Percentiles rank a stretch among this genome's conserved stretches.
Conservation (phyloP, 2,797 vertebrate genomes). For the Acanthopagrus latus region DNA sequence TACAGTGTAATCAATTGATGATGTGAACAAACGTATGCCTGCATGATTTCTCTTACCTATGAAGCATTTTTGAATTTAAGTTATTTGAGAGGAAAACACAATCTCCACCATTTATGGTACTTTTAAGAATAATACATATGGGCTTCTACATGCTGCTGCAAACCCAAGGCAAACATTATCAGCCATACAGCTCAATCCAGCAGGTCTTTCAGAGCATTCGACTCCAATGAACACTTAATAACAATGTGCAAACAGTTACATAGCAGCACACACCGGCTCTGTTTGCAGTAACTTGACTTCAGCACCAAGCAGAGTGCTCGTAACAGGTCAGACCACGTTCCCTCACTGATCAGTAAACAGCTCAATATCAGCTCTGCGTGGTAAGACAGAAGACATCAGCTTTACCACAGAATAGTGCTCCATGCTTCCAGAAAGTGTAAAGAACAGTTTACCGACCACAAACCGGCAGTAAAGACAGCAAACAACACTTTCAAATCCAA, state of each 20-base stretch:
- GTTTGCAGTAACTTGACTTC: slow-evolving; percentile 10
- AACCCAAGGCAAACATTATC: background rate
- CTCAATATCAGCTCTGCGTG: background rate
- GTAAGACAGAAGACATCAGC: background rate
- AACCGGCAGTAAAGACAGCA: background rate
- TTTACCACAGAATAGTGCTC: background rate
- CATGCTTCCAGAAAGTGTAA: too few species aligned
- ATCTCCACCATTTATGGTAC: background rate
- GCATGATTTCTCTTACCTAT: background rate
- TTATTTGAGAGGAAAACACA: background rate
- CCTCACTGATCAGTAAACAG: background rate
- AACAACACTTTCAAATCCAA: background rate
- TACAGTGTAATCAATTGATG: background rate
- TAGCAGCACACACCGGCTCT: background rate
- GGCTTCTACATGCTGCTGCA: background rate
- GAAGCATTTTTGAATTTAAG: background rate
- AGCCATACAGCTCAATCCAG: background rate
- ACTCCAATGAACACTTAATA: background rate
- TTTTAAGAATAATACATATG: background rate
- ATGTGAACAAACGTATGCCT: background rate
- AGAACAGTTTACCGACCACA: background rate
- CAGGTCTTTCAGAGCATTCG: background rate
- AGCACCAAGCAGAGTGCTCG: slow-evolving; percentile 2
- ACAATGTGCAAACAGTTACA: background rate
- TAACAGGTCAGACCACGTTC: background rate